Conservation (phyloP, 2,113 vertebrate genomes). For the Austrofundulus limnaeus region DNA sequence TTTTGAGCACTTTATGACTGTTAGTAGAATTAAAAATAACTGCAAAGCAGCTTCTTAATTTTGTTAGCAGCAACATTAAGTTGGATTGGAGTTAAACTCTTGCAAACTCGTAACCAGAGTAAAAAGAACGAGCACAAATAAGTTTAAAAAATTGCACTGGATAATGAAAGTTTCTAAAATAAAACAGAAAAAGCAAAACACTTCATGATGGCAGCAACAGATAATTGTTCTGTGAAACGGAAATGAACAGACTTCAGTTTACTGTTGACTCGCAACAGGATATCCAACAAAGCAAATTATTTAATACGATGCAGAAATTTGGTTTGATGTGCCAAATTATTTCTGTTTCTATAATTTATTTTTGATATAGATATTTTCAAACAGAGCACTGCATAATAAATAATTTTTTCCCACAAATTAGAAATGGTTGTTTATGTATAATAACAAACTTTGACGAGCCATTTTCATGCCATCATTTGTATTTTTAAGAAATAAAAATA, state of each 20-base stretch:
- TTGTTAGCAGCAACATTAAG: not conserved
- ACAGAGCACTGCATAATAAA: not conserved
- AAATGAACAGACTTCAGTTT: conserved; percentile 11
- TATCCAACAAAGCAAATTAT: conserved; percentile 10
- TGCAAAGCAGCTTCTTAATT: not conserved
- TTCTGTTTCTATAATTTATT: conserved; percentile 25
- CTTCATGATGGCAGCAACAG: not conserved
- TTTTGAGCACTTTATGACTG: conserved; percentile 38
- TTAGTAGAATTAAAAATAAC: conserved; percentile 1
- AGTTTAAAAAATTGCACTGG: conserved; percentile 19
- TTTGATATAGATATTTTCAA: conserved; percentile 14
- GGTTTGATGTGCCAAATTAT: not conserved
- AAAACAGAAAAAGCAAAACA: not conserved
- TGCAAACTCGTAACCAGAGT: not conserved
- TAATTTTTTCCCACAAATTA: not conserved
- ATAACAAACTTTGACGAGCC: conserved; percentile 18
- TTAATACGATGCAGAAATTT: conserved; percentile 21
- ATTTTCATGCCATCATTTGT: not conserved
- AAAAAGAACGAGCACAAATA: conserved; percentile 1
- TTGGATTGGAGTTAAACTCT: not conserved
- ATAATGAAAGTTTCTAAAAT: conserved; percentile 1
- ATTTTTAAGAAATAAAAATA: not conserved
- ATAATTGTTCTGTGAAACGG: not conserved
- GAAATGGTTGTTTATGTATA: conserved; percentile 1
- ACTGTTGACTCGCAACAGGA: not conserved